Evolutionary conservation across 2,113 vertebrate species (phyloP).

Genomic region (Platysternon megacephalum): DNA sequence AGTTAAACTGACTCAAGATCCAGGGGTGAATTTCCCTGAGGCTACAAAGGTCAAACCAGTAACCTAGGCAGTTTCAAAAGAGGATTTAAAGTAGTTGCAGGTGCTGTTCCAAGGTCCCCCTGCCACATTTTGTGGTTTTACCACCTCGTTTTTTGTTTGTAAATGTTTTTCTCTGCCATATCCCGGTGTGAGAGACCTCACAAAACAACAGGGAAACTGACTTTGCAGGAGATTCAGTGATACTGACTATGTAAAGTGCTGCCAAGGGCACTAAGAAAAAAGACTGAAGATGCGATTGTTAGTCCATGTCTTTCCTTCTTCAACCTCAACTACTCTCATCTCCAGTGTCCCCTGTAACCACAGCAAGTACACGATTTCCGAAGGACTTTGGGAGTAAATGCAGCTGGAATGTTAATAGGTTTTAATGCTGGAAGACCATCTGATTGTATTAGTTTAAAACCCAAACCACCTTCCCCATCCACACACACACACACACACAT

Average conservation of each 20-base stretch:
- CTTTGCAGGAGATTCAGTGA: background rate
- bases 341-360: background rate
- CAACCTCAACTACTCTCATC: background rate
- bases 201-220: background rate
- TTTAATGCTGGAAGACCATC: background rate
- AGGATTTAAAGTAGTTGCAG: background rate
- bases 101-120: background rate
- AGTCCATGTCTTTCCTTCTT: background rate
- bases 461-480: background rate
- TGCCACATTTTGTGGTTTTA: background rate
- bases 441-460: no score
- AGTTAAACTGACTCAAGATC: background rate
- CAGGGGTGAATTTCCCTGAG: background rate
- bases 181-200: background rate
- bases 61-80: background rate
- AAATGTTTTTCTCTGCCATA: background rate
- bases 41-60: background rate
- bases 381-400: background rate
- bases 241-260: background rate
- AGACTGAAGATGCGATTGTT: background rate
- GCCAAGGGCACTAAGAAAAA: background rate
- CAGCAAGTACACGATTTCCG: background rate
- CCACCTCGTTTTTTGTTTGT: background rate
- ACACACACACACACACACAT: background rate
- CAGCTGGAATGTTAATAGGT: background rate